These are phyloP conservation scores for Eciton burchellii DNA, from an alignment of 1,140 invertebrate species.

Conservation along the genomic window DNA sequence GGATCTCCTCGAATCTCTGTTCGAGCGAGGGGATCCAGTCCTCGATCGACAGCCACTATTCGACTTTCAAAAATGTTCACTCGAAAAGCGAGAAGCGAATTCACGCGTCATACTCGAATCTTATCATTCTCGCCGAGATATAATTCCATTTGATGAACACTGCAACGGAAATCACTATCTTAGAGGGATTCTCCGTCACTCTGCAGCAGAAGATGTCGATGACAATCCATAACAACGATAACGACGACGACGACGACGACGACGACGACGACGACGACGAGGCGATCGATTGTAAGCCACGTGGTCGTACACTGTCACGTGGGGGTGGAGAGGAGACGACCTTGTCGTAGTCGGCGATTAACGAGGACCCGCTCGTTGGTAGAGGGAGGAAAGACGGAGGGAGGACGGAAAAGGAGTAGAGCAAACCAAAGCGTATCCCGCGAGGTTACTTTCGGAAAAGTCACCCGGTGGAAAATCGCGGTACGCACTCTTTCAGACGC, in stretches of 20 bases:
- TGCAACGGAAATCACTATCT: constrained; percentile 5
- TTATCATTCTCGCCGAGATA: constrained; percentile 1
- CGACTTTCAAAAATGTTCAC: neutral
- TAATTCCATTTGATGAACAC: constrained; percentile 7
- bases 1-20: constrained; percentile 3
- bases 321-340: constrained; percentile 53
- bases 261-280: too few species aligned
- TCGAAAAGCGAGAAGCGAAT: neutral
- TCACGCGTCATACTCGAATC: neutral
- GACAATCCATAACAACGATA: constrained; percentile 31
- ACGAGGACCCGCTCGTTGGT: neutral
- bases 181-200: neutral
- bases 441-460: constrained; percentile 57
- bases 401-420: neutral
- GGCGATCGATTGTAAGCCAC: constrained; percentile 63
- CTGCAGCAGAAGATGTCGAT: constrained; percentile 1
- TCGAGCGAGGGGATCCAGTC: neutral
- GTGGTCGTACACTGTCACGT: constrained; percentile 74
- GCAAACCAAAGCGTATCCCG: neutral
- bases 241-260: too few species aligned
- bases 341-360: constrained; percentile 2
- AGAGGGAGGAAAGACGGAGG: neutral
- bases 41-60: neutral
- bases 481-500: constrained; percentile 56
- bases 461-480: constrained; percentile 49